A percentile compares a stretch with the other conserved stretches of the same genome.
These are phyloP conservation scores for Microcebus lehilahytsara DNA, from an alignment of 2,113 vertebrate genomes.

Conservation along the genomic window DNA sequence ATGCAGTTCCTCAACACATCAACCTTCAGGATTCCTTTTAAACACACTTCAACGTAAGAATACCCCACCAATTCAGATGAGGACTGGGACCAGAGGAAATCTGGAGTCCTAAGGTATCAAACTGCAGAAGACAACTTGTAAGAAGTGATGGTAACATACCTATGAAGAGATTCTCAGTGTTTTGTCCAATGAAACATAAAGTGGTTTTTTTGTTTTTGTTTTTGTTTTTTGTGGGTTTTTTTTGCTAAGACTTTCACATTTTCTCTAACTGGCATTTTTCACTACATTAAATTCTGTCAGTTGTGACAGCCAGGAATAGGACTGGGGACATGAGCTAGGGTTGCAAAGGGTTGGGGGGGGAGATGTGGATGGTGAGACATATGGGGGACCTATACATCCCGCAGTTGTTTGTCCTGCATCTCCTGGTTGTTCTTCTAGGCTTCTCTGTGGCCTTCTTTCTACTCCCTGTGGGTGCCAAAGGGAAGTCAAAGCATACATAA, in stretches of 20 bases:
- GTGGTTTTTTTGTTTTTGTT: not conserved
- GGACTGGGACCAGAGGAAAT: not conserved
- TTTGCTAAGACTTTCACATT: not conserved
- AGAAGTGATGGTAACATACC: not conserved
- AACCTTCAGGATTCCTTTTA: not conserved
- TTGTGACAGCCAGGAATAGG: not conserved
- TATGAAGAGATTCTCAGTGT: not conserved
- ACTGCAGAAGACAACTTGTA: not conserved
- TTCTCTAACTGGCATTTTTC: not conserved
- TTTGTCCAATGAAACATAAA: not conserved
- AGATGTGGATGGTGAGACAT: accelerated
- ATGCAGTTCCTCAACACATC: not conserved
- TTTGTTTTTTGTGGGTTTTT: too few species aligned
- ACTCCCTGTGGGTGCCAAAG: too few species aligned
- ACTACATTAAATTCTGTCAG: not conserved
- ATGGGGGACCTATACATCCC: accelerated
- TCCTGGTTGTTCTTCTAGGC: not conserved
- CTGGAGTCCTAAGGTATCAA: not conserved
- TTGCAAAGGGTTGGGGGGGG: not conserved
- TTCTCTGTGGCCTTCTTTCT: not conserved
- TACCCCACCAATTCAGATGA: not conserved
- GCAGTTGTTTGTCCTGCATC: not conserved
- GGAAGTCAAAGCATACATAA: not conserved
- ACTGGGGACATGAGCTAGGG: too few species aligned
- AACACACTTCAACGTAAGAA: not conserved